phyloP scores from a whole-genome alignment of 1,140 invertebrate species.

The Temnothorax nylanderi region DNA sequence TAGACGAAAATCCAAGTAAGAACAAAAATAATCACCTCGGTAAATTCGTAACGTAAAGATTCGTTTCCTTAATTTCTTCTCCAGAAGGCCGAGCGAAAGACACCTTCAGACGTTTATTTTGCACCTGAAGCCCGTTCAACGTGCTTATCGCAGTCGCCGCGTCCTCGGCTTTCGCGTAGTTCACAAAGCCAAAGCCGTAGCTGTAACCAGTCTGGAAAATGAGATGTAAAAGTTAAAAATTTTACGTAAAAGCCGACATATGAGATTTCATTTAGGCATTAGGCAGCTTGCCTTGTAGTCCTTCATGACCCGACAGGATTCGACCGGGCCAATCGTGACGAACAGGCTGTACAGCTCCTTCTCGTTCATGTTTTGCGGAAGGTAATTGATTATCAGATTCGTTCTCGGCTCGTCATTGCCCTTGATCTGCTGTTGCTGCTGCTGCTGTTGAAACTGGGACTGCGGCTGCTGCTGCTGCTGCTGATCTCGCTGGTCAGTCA shows the following conservation, averaged over 20 bases:
- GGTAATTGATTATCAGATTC: conserved; percentile 98
- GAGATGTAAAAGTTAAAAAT: conserved; percentile 74
- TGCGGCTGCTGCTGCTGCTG: conserved; percentile 67
- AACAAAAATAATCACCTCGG: conserved; percentile 87
- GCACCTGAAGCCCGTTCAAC: conserved; percentile 95
- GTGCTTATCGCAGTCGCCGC: conserved; percentile 94
- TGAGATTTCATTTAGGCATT: not conserved
- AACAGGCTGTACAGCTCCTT: conserved; percentile 96
- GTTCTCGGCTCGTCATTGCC: conserved; percentile 86
- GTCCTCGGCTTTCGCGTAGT: conserved; percentile 94
- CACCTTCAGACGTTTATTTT: conserved; percentile 91
- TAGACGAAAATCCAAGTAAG: not conserved
- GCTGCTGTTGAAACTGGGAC: conserved; percentile 60
- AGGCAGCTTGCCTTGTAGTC: conserved; percentile 90
- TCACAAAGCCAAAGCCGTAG: conserved; percentile 98
- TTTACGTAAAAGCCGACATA: not conserved
- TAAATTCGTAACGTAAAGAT: conserved; percentile 97
- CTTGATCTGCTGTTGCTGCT: conserved; percentile 70
- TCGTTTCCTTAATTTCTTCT: conserved; percentile 97
- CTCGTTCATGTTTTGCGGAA: conserved; percentile 97
- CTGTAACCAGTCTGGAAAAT: conserved; percentile 94
- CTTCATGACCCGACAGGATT: conserved; percentile 96
- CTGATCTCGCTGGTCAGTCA: conserved; percentile 80
- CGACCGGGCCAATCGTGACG: conserved; percentile 93
- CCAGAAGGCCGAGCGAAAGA: conserved; percentile 96